These are phyloP conservation scores for Drosophila virilis DNA, from an alignment of 1,140 invertebrate species.

Conservation along the genomic window DNA sequence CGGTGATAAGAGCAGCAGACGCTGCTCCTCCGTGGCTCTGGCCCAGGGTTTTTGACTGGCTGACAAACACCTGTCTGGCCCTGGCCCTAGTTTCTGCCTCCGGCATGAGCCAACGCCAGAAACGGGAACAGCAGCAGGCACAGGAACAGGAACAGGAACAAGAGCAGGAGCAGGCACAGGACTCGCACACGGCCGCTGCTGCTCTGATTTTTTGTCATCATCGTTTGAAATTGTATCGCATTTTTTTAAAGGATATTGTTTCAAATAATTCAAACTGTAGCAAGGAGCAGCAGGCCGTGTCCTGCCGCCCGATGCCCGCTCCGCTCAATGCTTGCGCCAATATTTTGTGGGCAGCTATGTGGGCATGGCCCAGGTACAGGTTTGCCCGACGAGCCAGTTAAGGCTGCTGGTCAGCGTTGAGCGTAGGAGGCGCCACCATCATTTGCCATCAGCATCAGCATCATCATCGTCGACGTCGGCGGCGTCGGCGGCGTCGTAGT, in stretches of 20 bases:
- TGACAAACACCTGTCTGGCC: constrained; percentile 78
- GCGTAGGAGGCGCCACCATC: constrained; percentile 57
- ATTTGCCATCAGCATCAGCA: constrained; percentile 32
- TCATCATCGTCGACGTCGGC: not conserved
- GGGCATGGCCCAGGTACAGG: not conserved
- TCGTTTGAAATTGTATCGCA: constrained; percentile 81
- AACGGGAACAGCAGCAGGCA: not conserved
- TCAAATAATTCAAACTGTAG: constrained; percentile 82
- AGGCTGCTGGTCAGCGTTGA: constrained; percentile 36
- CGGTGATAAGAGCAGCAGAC: constrained; percentile 65
- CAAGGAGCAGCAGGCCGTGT: constrained; percentile 30
- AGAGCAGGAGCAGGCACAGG: not conserved
- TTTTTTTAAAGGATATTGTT: constrained; percentile 83
- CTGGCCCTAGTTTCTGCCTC: constrained; percentile 30
- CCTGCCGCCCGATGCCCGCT: not conserved
- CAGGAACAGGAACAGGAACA: not conserved
- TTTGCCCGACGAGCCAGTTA: not conserved
- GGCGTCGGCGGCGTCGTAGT: constrained; percentile 19
- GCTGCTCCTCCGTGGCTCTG: constrained; percentile 22
- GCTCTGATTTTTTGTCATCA: constrained; percentile 71
- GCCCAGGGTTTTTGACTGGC: constrained; percentile 30
- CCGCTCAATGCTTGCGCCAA: constrained; percentile 69
- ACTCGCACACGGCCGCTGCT: not conserved
- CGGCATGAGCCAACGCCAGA: not conserved
- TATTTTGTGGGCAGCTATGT: constrained; percentile 63